These are phyloP conservation scores for Aromia moschata DNA, from an alignment of 2,888 invertebrate species.

Conservation along the genomic window DNA sequence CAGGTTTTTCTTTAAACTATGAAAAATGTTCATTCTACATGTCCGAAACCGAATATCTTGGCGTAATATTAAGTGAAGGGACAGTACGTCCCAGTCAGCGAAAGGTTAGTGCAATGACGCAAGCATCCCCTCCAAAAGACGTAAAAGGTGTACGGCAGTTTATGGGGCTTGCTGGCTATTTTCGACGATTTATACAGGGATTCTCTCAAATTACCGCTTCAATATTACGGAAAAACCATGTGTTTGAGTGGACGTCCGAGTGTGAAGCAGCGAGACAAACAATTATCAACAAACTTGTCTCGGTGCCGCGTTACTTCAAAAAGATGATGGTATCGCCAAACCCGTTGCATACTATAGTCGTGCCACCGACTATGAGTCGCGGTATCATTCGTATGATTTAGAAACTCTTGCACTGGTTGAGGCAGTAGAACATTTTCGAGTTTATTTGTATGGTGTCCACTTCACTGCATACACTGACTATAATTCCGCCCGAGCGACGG, in stretches of 20 bases:
- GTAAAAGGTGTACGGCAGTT: slow-evolving; percentile 15
- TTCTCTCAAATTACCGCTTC: slow-evolving; percentile 1
- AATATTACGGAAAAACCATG: slow-evolving; percentile 5
- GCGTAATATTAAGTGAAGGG: slow-evolving; percentile 33
- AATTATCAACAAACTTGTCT: neutral
- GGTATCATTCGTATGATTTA: slow-evolving; percentile 42
- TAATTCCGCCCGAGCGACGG: slow-evolving; percentile 19
- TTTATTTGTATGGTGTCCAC: slow-evolving; percentile 35
- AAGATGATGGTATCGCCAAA: slow-evolving; percentile 14
- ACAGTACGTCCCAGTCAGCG: slow-evolving; percentile 32
- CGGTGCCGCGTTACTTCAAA: neutral
- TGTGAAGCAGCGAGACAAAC: slow-evolving; percentile 1
- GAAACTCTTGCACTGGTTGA: slow-evolving; percentile 43
- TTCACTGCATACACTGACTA: slow-evolving; percentile 28
- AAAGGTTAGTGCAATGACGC: slow-evolving; percentile 38
- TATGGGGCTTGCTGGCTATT: slow-evolving; percentile 4
- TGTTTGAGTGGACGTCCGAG: slow-evolving; percentile 5
- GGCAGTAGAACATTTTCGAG: slow-evolving; percentile 28
- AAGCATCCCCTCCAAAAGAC: slow-evolving; percentile 34
- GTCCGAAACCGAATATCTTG: slow-evolving; percentile 39
- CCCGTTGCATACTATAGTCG: slow-evolving; percentile 39
- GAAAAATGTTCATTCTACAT: neutral
- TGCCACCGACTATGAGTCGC: slow-evolving; percentile 32
- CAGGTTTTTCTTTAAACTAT: neutral
- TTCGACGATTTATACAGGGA: neutral